Conservation (phyloP, 37 sponge, comb jelly and placozoan species). For the Ephydatia muelleri region DNA sequence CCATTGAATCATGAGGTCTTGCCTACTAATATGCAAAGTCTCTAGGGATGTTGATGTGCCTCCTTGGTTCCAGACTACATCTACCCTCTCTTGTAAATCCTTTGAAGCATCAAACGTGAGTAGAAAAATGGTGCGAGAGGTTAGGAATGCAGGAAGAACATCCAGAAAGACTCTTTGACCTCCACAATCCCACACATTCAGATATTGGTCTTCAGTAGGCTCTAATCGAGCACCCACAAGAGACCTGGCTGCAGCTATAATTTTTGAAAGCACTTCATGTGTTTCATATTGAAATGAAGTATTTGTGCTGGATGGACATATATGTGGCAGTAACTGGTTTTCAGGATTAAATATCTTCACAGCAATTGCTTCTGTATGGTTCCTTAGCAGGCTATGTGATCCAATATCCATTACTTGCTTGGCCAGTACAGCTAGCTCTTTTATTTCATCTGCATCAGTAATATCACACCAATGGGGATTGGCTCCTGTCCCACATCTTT, state of each 20-base stretch:
- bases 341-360: too few species aligned
- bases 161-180: conserved; percentile 57
- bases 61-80: neutral
- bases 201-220: neutral
- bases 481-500: neutral
- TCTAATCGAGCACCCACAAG: neutral
- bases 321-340: too few species aligned
- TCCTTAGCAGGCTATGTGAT: too few species aligned
- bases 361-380: too few species aligned
- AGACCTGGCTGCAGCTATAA: neutral
- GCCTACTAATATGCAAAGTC: conserved; percentile 3
- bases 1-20: conserved; percentile 37
- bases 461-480: neutral
- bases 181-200: conserved; percentile 72
- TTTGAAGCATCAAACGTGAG: conserved; percentile 51
- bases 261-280: neutral
- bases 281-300: neutral
- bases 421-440: conserved; percentile 23
- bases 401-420: neutral
- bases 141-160: conserved; percentile 53
- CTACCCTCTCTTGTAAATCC: conserved; percentile 5
- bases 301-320: neutral
- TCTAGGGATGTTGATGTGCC: neutral
- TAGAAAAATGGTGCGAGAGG: conserved; percentile 41
- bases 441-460: conserved; percentile 25